Evolutionary conservation across 2,797 vertebrate genomes (phyloP).

Genomic region (Zenarchopterus dispar): DNA sequence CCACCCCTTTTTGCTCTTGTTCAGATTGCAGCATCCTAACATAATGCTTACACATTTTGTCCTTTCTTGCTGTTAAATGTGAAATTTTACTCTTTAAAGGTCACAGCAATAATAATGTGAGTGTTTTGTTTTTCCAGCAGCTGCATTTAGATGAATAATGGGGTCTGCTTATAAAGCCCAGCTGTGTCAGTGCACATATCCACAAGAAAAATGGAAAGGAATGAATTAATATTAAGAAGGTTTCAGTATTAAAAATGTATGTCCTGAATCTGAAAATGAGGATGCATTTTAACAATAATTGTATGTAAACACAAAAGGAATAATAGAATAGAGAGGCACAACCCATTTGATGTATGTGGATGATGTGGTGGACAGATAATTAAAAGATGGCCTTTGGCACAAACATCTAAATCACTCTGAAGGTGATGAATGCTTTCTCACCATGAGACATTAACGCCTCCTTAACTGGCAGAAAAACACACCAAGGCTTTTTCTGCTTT

Average conservation of each 20-base stretch:
- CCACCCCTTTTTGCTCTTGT: too few relatives aligned
- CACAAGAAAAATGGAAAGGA: constrained; percentile 45
- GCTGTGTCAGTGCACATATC: constrained; percentile 10
- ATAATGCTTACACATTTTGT: too few relatives aligned
- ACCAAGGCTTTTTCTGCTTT: background rate
- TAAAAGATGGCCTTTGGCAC: constrained; percentile 15
- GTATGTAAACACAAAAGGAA: constrained; percentile 32
- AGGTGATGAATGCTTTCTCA: constrained; percentile 22
- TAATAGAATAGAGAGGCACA: constrained; percentile 4
- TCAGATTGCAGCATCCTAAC: too few relatives aligned
- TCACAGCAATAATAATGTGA: background rate
- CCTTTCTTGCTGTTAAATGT: background rate
- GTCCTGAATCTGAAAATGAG: background rate
- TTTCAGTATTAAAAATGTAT: constrained; percentile 24
- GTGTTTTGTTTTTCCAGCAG: constrained; percentile 6
- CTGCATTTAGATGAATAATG: constrained; percentile 29
- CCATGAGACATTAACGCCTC: constrained; percentile 4
- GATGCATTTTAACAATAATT: constrained; percentile 8
- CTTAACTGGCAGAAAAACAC: constrained; percentile 1
- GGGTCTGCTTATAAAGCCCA: constrained; percentile 11
- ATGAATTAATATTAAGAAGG: constrained; percentile 14
- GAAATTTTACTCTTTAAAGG: background rate
- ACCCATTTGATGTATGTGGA: constrained; percentile 12
- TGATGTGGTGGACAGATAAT: constrained; percentile 19
- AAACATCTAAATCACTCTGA: constrained; percentile 34